Conservation (phyloP, 2,888 invertebrate genomes). For the Polydrusus cervinus region DNA sequence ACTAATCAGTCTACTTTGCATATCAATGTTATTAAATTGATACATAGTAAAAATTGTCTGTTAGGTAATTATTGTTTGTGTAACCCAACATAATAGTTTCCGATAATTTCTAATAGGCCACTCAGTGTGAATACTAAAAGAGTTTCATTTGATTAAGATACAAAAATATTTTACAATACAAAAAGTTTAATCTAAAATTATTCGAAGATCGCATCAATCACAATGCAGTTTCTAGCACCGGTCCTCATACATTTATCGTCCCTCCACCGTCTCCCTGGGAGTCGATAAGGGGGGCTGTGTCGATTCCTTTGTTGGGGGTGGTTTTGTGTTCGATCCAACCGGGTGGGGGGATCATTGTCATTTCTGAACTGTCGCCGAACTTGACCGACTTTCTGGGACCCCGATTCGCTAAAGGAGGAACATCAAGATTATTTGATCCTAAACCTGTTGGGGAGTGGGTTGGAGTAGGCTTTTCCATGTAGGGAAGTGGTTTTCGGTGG, state of each 20-base stretch:
- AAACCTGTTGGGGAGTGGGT: conserved; percentile 72
- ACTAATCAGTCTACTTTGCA: too few relatives aligned
- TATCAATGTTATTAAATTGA: too few relatives aligned
- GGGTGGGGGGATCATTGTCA: conserved; percentile 59
- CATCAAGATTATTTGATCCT: conserved; percentile 63
- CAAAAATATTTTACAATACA: neutral
- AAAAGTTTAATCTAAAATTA: neutral
- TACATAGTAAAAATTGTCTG: too few relatives aligned
- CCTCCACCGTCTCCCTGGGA: conserved; percentile 35
- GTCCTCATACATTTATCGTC: conserved; percentile 47
- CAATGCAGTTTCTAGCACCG: conserved; percentile 52
- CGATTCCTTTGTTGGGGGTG: conserved; percentile 58
- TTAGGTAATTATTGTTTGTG: too few relatives aligned
- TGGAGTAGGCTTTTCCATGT: conserved; percentile 74
- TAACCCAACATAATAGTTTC: too few relatives aligned
- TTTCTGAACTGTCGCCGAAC: conserved; percentile 74
- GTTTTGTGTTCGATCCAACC: conserved; percentile 67
- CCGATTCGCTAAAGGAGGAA: conserved; percentile 70
- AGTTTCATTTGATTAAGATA: too few relatives aligned
- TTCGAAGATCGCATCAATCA: conserved; percentile 19
- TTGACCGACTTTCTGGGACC: conserved; percentile 80
- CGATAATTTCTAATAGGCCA: neutral
- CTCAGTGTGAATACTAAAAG: too few relatives aligned
- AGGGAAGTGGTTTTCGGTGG: conserved; percentile 69
- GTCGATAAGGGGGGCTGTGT: conserved; percentile 64